A percentile compares a stretch with the other conserved stretches of the same genome.
Conservation (phyloP, 1,140 invertebrate genomes). For the Rhyacophila brunnea region DNA sequence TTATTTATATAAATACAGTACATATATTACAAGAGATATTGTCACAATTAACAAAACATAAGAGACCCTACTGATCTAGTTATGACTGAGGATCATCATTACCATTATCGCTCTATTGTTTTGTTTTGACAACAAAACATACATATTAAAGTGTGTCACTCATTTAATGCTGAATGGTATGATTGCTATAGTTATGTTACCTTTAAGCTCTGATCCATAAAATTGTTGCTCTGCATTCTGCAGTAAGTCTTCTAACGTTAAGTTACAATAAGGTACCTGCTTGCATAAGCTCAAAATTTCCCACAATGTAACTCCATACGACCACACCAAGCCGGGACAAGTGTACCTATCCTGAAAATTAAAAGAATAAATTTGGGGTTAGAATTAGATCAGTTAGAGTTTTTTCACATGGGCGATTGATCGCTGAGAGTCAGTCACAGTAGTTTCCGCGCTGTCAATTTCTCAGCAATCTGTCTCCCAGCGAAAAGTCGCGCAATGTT, state of each 20-base stretch:
- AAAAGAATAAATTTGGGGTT: conserved; percentile 9
- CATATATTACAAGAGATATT: too few species aligned
- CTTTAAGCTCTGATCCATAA: conserved; percentile 62
- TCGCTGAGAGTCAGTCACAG: background rate
- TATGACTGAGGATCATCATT: too few species aligned
- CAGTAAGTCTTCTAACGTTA: conserved; percentile 73
- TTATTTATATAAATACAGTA: too few species aligned
- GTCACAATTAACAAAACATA: too few species aligned
- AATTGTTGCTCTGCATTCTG: conserved; percentile 71
- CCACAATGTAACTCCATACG: conserved; percentile 71
- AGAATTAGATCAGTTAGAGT: background rate
- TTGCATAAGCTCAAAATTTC: conserved; percentile 74
- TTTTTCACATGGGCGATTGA: background rate
- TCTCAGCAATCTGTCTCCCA: background rate
- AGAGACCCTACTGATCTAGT: too few species aligned
- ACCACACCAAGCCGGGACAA: conserved; percentile 65
- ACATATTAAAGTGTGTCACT: too few species aligned
- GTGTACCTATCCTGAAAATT: conserved; percentile 63
- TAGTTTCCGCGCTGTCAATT: background rate
- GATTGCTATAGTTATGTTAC: conserved; percentile 45
- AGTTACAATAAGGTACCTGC: conserved; percentile 68
- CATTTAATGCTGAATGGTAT: too few species aligned
- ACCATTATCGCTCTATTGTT: too few species aligned
- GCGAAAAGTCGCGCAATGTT: background rate
- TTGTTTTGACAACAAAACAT: too few species aligned